Conservation (phyloP, 1,140 invertebrate genomes). For the Drosophila micromelanica region DNA sequence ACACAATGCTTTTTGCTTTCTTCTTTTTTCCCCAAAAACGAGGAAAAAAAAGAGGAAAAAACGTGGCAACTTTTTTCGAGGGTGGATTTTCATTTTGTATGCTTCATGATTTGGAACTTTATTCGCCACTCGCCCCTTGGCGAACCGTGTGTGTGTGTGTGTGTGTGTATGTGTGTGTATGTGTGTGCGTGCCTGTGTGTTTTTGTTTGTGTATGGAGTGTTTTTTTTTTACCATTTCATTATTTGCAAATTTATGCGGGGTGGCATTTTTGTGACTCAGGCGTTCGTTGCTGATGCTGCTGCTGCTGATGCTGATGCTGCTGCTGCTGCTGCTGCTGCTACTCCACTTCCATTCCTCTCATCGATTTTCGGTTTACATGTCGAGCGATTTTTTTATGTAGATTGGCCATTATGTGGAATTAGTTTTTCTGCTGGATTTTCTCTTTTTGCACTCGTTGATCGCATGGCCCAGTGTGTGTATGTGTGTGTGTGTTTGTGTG, state of each 20-base stretch:
- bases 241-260: conserved; percentile 81
- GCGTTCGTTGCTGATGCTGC: conserved; percentile 12
- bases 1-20: conserved; percentile 65
- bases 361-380: conserved; percentile 72
- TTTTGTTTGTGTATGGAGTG: conserved; percentile 27
- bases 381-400: conserved; percentile 76
- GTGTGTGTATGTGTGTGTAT: conserved; percentile 17
- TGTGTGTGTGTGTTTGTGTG: conserved; percentile 14
- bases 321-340: conserved; percentile 1
- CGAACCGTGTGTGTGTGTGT: conserved; percentile 1
- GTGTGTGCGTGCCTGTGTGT: conserved; percentile 17
- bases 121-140: conserved; percentile 53
- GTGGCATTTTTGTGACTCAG: conserved; percentile 54
- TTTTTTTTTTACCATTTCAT: conserved; percentile 75
- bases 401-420: conserved; percentile 80
- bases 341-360: conserved; percentile 45
- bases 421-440: conserved; percentile 63
- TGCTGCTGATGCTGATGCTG: not conserved
- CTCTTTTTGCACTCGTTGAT: conserved; percentile 51
- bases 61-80: conserved; percentile 74
- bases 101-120: conserved; percentile 81
- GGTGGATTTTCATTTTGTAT: conserved; percentile 82
- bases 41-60: conserved; percentile 63
- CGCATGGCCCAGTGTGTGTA: conserved; percentile 4
- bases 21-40: conserved; percentile 69